Base-by-base conservation (phyloP, 1,140 invertebrate species). In the Eriosoma lanigerum region DNA sequence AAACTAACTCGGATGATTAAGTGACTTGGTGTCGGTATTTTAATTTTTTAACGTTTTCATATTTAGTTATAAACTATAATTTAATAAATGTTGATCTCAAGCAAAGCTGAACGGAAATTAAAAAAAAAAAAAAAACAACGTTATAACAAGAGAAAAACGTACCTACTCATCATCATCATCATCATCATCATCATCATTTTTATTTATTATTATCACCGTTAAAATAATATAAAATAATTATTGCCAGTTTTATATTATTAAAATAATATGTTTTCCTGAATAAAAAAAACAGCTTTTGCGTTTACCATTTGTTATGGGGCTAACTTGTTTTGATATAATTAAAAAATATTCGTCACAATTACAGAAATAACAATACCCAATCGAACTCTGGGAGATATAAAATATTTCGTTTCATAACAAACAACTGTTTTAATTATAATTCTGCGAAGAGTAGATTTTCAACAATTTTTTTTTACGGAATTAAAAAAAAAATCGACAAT, bases 401-500 rank as follows among this genome's bases (percentile, higher is more conserved):
- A n/a, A n/a, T 44, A 66, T 66, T 66, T 66, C 21, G 12, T 54
- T 38, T 38, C 3, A 29, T 38, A n/a, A 64, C 26, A 26, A 38
- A 44, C 32, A 19, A 9, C 44, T 2, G 10, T 66, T 66, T 21
- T 66, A 66, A 66, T 66, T 66, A 44, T 44, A 21, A 66, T 66
- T 66, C 21, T 46, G 9, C 38, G 19, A 64, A 64, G 21, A 1
- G 19, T 32, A 32, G 19, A 10, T 3, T 32, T n/a, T 12, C 13
- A 66, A 24, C 64, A 21, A n/a, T 19, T 32, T 32, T 62, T 60
- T 26, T 17, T 62, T 62, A 13, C 15, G 15, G 38, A 21, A 44
- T 21, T n/a, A 46, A 66, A 44, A 66, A 66, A 66, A 66, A 38
- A n/a, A n/a, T n/a, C n/a, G 38, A 66, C 21, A 70, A 50, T 50